A percentile compares a stretch with the other conserved stretches of the same genome.
phyloP scores from a whole-genome alignment of 2,797 vertebrate species.

The Uromys caudimaculatus region DNA sequence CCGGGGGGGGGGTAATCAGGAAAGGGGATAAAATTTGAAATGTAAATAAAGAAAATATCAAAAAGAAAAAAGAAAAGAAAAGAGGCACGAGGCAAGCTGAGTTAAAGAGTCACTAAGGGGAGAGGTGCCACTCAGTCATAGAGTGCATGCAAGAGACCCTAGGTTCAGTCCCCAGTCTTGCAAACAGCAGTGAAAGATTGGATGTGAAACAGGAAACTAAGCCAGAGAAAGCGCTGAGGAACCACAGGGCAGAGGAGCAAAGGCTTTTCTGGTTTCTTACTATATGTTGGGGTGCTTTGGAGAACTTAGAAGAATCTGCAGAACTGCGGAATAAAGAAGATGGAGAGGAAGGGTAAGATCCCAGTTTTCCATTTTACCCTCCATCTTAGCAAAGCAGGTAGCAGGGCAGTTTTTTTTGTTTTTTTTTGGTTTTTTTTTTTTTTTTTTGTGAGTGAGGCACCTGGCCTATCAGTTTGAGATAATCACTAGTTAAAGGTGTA shows the following conservation, averaged over 20 bases:
- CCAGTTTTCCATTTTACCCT: background rate
- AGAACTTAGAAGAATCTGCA: background rate
- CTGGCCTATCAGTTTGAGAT: background rate
- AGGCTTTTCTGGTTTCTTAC: background rate
- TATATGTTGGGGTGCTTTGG: background rate
- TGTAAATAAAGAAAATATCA: too few species aligned
- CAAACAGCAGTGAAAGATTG: background rate
- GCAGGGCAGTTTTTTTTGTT: background rate
- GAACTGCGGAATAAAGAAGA: background rate
- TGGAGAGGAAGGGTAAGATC: background rate
- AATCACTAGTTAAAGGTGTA: background rate
- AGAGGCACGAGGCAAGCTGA: background rate
- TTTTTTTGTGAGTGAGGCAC: background rate
- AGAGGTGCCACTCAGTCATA: too few species aligned
- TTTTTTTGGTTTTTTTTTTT: too few species aligned
- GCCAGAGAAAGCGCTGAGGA: background rate
- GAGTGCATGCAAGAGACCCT: background rate
- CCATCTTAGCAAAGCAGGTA: slow-evolving; percentile 10
- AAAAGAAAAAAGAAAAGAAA: too few species aligned
- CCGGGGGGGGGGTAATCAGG: too few species aligned
- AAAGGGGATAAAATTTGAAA: too few species aligned
- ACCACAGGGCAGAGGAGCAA: background rate
- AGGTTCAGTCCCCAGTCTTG: background rate
- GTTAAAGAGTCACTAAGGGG: background rate
- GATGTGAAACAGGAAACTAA: background rate